Evolutionary conservation across 2,113 vertebrate species (phyloP).

Genomic region (Pelmatolapia mariae): DNA sequence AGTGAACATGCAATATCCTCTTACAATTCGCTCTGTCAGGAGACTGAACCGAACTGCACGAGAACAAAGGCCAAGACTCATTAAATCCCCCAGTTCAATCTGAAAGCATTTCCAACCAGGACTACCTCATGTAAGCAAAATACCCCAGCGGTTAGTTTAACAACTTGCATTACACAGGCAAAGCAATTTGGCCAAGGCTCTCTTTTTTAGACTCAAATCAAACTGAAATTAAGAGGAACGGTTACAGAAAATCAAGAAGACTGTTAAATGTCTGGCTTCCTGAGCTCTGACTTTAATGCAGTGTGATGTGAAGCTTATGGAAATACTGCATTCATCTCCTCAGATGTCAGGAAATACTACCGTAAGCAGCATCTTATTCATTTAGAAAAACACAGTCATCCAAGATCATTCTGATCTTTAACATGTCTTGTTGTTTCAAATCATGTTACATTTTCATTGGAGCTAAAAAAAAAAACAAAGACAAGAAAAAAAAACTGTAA

Average conservation of each 20-base stretch:
- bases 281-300: constrained; percentile 25
- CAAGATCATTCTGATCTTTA: background rate
- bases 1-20: constrained; percentile 64
- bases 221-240: constrained; percentile 55
- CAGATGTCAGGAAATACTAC: background rate
- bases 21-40: constrained; percentile 51
- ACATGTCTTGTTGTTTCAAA: background rate
- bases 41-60: constrained; percentile 44
- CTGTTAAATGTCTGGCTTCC: constrained; percentile 35
- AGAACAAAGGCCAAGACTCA: constrained; percentile 58
- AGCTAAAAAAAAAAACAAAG: background rate
- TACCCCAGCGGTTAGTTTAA: constrained; percentile 52
- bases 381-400: background rate
- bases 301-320: constrained; percentile 24
- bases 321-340: constrained; percentile 28
- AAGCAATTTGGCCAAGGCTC: constrained; percentile 39
- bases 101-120: constrained; percentile 50
- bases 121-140: constrained; percentile 64
- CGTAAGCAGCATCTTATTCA: background rate
- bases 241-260: constrained; percentile 30
- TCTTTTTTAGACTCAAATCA: constrained; percentile 47
- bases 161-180: constrained; percentile 54
- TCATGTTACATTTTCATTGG: background rate
- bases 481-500: background rate
- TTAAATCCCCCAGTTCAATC: constrained; percentile 56